A percentile compares a stretch with the other conserved stretches of the same genome.
Evolutionary conservation across 2,888 invertebrate genomes (phyloP).

Genomic region (Empis livida): DNA sequence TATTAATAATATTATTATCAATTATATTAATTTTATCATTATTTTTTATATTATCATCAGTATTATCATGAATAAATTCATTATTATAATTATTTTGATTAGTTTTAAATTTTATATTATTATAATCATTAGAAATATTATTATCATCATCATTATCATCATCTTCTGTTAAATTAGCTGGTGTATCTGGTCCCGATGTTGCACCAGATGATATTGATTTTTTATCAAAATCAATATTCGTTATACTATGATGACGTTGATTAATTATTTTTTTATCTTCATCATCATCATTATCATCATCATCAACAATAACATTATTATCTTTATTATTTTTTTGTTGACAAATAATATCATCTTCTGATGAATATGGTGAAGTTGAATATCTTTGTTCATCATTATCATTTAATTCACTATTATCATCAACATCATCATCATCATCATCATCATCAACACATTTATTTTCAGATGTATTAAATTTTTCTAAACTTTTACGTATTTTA

Average conservation of each 20-base stretch:
- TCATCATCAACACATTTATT: conserved; percentile 1
- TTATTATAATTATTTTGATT: conserved; percentile 14
- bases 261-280: too few relatives aligned
- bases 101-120: conserved; percentile 9
- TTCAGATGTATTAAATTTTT: conserved; percentile 2
- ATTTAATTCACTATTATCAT: background rate
- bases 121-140: too few relatives aligned
- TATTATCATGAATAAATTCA: conserved; percentile 10
- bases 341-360: conserved; percentile 32
- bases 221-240: too few relatives aligned
- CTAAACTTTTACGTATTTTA: conserved; percentile 8
- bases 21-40: too few relatives aligned
- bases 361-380: conserved; percentile 36
- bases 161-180: conserved; percentile 55
- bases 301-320: conserved; percentile 6
- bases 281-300: conserved; percentile 19
- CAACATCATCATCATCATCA: background rate
- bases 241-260: too few relatives aligned
- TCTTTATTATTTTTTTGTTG: background rate
- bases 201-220: conserved; percentile 62
- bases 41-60: too few relatives aligned
- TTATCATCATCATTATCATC: conserved; percentile 53
- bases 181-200: conserved; percentile 81
- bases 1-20: too few relatives aligned
- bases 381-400: conserved; percentile 3